These are phyloP conservation scores for Chrysopa pallens DNA, from an alignment of 1,140 invertebrate genomes.

Conservation along the genomic window DNA sequence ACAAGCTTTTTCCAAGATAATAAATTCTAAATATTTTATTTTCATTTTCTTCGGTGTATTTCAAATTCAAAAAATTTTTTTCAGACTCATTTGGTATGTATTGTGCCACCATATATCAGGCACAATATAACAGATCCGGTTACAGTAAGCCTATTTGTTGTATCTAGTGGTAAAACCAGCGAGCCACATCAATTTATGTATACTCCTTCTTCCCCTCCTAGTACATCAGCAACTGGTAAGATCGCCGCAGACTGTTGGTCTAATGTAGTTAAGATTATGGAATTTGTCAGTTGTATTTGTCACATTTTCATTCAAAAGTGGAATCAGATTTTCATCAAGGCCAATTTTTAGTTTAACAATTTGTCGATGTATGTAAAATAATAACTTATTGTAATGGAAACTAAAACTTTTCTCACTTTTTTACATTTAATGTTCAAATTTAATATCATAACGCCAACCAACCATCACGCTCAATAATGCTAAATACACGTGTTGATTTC, in stretches of 20 bases:
- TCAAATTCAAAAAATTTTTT: conserved; percentile 15
- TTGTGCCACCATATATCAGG: conserved; percentile 62
- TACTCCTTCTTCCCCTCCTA: conserved; percentile 27
- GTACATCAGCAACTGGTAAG: conserved; percentile 15
- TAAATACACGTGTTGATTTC: no score
- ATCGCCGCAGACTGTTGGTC: conserved; percentile 12
- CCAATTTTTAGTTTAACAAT: no score
- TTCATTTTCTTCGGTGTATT: neutral
- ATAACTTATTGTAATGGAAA: no score
- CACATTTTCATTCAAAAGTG: no score
- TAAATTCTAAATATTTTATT: neutral
- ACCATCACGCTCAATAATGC: no score
- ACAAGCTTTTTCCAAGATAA: no score
- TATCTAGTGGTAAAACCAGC: conserved; percentile 73
- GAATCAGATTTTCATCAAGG: no score
- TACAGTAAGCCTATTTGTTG: conserved; percentile 55
- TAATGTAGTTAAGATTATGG: neutral
- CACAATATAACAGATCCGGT: conserved; percentile 45
- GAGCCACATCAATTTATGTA: conserved; percentile 79
- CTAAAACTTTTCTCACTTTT: no score
- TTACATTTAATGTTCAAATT: no score
- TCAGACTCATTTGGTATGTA: conserved; percentile 86
- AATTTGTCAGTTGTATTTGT: neutral
- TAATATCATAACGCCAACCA: no score
- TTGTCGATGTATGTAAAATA: no score